Percentiles rank a stretch among this genome's conserved stretches.
Evolutionary conservation across 2,888 invertebrate species (phyloP).

Genomic region (Erynnis tages): DNA sequence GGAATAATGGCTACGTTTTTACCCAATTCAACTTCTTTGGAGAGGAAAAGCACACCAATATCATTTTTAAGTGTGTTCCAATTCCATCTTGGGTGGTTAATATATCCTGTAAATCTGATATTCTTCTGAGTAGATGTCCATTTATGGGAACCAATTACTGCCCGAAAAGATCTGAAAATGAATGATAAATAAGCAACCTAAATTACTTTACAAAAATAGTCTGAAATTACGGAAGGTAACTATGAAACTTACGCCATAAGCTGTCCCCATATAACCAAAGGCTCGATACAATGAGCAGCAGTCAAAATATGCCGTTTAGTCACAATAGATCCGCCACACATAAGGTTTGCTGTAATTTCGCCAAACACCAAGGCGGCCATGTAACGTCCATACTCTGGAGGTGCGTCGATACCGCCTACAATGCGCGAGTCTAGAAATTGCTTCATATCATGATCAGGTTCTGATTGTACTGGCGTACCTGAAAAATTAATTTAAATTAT

Average conservation of each 20-base stretch:
- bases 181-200: not conserved
- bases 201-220: not conserved
- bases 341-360: constrained; percentile 24
- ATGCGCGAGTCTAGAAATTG: constrained; percentile 1
- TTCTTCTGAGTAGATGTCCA: constrained; percentile 12
- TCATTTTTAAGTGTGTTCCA: constrained; percentile 8
- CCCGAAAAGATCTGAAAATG: constrained; percentile 7
- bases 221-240: not conserved
- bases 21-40: not conserved
- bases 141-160: constrained; percentile 8
- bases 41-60: not conserved
- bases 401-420: constrained; percentile 12
- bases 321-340: constrained; percentile 40
- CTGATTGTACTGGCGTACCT: constrained; percentile 1
- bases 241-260: constrained; percentile 17
- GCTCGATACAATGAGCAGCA: constrained; percentile 44
- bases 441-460: not conserved
- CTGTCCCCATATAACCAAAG: constrained; percentile 19
- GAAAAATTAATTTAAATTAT: not conserved
- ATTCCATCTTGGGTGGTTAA: not conserved
- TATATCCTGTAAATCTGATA: not conserved
- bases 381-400: constrained; percentile 23
- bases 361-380: constrained; percentile 43
- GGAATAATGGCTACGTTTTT: constrained; percentile 1
- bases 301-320: constrained; percentile 34